Evolutionary conservation across 1,140 invertebrate species (phyloP), one percentile per base, ranked within the genome.

Genomic region (Cydia fagiglandana): DNA sequence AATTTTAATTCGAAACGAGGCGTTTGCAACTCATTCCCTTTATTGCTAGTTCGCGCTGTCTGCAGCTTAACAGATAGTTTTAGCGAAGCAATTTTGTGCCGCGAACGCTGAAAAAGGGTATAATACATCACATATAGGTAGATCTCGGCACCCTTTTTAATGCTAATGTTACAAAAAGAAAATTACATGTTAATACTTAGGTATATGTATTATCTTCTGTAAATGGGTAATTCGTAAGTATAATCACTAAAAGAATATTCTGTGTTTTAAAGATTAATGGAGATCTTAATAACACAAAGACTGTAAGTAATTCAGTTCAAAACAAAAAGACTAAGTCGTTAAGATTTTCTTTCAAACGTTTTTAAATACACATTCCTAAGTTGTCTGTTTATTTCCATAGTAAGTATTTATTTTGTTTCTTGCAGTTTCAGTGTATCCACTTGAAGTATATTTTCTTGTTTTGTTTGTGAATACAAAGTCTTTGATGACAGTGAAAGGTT

Each of bases 1-100:
- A 83, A 84, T 83, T 84, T 87, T 84, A 82, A 86, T 84, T 81
- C 76, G 53, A 78, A 78, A 50, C 66, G 47, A 75, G 73, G 66
- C 47, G 76, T 76, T 75, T 76, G 70, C 73, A 64, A 68, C 45
- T 80, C 74, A 77, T 80, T 64, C 74, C 56, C 53, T 64, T 80
- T 76, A 75, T 80, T 75, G 53, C 28, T 75, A 41, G 73, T 73
- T 45, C 20, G 70, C 13, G 45, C 41, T 73, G 45, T 73, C 47
- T 73, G 41, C 34, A 70, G 30, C 66, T 70, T 70, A 70, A 70
- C 66, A 38, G 30, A 70, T 70, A 70, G 66, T 70, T 70, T 70
- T 70, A 70, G 66, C 66, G 66, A 41, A 70, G 66, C 66, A 41
- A 70, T 70, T 70, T 68, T 17, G 66, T 70, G 66, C 34, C 66